Evolutionary conservation across 64 coral and sea anemone genomes (phyloP), one percentile per base, ranked within the genome.

Genomic region (Actinia equina): DNA sequence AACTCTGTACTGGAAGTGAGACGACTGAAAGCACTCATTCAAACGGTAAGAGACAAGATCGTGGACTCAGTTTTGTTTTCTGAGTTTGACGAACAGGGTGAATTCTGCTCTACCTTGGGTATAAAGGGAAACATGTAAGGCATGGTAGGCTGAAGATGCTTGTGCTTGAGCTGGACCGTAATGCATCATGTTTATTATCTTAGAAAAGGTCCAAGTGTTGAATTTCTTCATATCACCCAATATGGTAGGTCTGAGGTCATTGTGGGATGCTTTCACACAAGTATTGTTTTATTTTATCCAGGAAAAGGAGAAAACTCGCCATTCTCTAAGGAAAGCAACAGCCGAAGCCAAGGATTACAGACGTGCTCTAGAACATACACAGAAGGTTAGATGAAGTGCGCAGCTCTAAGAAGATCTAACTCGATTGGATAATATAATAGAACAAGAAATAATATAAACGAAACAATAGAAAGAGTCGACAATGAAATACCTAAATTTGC

Each of bases 1-100:
- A 61, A 41, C 53, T 85, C 83, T 63, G 53, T 85, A 42, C 52
- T 85, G 27, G 83, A 85, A 63, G 53, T 85, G n/a, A 85, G 45
- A 14, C 52, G 59, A 44, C 83, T 85, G 0, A 85, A 85, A 60
- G 55, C 52, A 23, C 53, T 62, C 1, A 58, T 85, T 19, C 26
- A 85, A 43, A 61, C 43, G 59, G 83, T 85, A 60, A 82, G 80
- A 41, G 22, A 62, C 20, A 25, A 25, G 23, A n/a, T 5, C 22
- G n/a, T 9, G 12, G n/a, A 6, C 20, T 71, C 20, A 26, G 65
- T 10, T 6, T 49, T 49, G 46, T 49, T 49, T 8, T 4, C 7
- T 49, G 46, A 6, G 46, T 4, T 49, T 49, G 46, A 8, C 46
- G 46, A 49, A 49, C 46, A 49, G 0, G 46, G 7, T 49, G 7